Conservation (phyloP, 2,888 invertebrate species). For the Antitype chi region DNA sequence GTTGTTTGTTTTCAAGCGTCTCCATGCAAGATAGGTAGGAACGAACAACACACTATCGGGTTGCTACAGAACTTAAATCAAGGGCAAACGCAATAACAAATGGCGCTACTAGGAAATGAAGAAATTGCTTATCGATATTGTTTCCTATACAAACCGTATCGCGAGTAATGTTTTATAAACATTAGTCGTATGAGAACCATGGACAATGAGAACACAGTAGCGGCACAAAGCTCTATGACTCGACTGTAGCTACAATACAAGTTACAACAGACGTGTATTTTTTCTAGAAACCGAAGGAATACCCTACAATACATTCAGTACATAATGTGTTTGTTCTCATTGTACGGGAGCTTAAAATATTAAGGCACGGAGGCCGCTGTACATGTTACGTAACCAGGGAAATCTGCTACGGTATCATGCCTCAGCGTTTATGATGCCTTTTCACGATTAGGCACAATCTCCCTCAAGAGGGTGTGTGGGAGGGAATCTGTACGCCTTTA, state of each 20-base stretch:
- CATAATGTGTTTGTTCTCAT: slow-evolving; percentile 52
- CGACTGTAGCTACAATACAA: slow-evolving; percentile 19
- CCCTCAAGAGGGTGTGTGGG: slow-evolving; percentile 9
- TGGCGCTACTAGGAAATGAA: slow-evolving; percentile 74
- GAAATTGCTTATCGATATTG: slow-evolving; percentile 76
- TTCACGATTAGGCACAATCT: slow-evolving; percentile 25
- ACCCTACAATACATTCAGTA: slow-evolving; percentile 23
- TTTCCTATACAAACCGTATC: slow-evolving; percentile 71
- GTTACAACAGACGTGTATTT: slow-evolving; percentile 42
- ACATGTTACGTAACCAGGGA: slow-evolving; percentile 45
- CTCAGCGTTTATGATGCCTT: slow-evolving; percentile 35
- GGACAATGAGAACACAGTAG: slow-evolving; percentile 60
- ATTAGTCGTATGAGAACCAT: slow-evolving; percentile 61
- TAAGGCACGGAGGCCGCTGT: slow-evolving; percentile 37
- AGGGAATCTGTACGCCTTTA: background rate
- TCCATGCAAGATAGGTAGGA: slow-evolving; percentile 1
- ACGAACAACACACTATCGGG: slow-evolving; percentile 36
- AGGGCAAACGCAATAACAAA: slow-evolving; percentile 68
- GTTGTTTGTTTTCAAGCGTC: slow-evolving; percentile 13
- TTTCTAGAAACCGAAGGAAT: slow-evolving; percentile 49
- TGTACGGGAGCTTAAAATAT: slow-evolving; percentile 58
- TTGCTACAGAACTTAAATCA: slow-evolving; percentile 62
- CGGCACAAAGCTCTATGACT: slow-evolving; percentile 54
- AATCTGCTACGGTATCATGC: slow-evolving; percentile 46
- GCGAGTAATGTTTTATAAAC: slow-evolving; percentile 77